phyloP scores from a whole-genome alignment of 2,888 invertebrate species.

The Kryphioiulus occultus region DNA sequence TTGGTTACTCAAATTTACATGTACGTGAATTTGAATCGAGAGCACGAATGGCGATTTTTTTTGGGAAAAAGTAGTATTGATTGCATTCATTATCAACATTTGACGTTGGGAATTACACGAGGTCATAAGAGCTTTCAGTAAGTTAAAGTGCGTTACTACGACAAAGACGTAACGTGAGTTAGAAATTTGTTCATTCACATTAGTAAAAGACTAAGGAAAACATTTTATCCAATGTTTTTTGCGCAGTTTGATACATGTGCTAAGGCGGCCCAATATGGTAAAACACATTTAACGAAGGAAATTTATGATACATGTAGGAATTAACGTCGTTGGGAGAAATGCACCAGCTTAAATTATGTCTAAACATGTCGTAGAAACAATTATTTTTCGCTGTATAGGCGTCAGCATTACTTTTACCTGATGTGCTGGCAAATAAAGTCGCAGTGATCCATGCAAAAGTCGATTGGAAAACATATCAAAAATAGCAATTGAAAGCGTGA shows the following conservation, averaged over 20 bases:
- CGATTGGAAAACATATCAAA: conserved; percentile 5
- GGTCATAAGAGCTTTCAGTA: too few species aligned
- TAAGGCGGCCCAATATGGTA: too few species aligned
- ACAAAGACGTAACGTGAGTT: too few species aligned
- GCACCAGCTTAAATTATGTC: not conserved
- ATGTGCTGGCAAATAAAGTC: not conserved
- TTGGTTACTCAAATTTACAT: not conserved
- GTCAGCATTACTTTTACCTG: not conserved
- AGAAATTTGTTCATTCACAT: too few species aligned
- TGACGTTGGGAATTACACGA: not conserved
- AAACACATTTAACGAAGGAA: too few species aligned
- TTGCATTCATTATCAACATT: not conserved
- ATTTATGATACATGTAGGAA: too few species aligned
- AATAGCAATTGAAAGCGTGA: conserved; percentile 5
- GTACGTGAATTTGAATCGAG: not conserved
- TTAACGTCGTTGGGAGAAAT: too few species aligned
- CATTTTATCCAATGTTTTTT: too few species aligned
- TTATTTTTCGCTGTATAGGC: not conserved
- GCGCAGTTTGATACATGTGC: too few species aligned
- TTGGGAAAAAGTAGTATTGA: not conserved
- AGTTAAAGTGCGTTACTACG: too few species aligned
- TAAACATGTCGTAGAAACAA: not conserved
- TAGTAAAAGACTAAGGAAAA: too few species aligned
- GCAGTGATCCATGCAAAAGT: conserved; percentile 5
- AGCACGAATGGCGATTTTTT: not conserved